Base-by-base conservation (phyloP, 2,888 invertebrate species). In the Tupiocoris notatus region DNA sequence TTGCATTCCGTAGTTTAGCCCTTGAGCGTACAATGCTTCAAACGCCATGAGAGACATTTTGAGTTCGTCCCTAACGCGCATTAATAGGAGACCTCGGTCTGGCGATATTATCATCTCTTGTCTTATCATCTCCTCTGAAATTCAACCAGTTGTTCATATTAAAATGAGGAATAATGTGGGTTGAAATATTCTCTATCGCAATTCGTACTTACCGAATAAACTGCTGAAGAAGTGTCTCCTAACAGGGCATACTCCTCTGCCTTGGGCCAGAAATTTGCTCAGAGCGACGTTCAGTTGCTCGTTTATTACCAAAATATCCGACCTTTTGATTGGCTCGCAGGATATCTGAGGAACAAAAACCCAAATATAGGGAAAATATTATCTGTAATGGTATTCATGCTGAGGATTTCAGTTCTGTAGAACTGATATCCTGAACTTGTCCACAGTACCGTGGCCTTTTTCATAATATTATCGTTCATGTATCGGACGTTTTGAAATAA, bases 41-140 rank as follows among this genome's bases (percentile, higher is more conserved):
- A 59, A 70, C 1, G 59, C 61, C 59, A 61, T 70, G 25, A 70
- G 20, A 1, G 70, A 70, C 70, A 70, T 70, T 18, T 59, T 70
- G 59, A 70, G 61, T 59, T 70, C 70, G 20, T 70, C 70, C 25
- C 54, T 58, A 2, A 70, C 70, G 7, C 24, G 21, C 70, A 61
- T 70, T 16, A 70, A 23, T 3, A 70, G 20, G 1, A 59, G 61
- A 12, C 70, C 70, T 39, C 70, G 22, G 20, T 70, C 70, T 6
- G 70, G 59, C 1, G 61, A 59, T 24, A 70, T 70, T 17, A 70
- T 59, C 58, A 70, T 70, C 20, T 70, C 70, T 70, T 70, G 70
- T 18, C 70, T 23, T 18, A 70, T 70, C 70, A 70, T 59, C 61
- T 70, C 70, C 9, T 70, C 70, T 70, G 18, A 1, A 6, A 6